Evolutionary conservation across 2,113 vertebrate species (phyloP), one percentile per base, ranked within the genome.

Genomic region (Polyodon spathula): DNA sequence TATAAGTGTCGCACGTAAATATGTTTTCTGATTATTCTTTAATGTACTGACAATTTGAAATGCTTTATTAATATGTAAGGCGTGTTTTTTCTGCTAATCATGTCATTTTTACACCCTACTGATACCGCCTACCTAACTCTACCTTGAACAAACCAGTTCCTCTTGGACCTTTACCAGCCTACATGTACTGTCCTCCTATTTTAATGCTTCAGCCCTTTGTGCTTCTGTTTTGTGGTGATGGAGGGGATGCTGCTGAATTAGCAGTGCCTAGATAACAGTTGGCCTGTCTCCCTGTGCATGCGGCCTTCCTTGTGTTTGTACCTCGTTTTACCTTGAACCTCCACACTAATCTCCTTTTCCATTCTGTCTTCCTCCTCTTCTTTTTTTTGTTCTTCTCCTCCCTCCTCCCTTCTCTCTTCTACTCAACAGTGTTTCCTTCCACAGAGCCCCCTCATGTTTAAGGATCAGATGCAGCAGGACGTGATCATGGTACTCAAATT

Each of bases 401-500:
- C 58, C 37, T 50, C 56, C 51, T 57, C 71, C 68, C 51, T 80
- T 71, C 67, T 76, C 70, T 72, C 61, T 81, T 89, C 84, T 89
- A 82, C 85, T 92, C 87, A 91, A 89, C 83, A 96, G 93, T 96
- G 92, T 93, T 96, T 98, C 92, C 93, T 95, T 88, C 92, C 91
- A 77, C 94, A 99, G 95, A 99, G 94, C 71, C 92, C 95, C 0
- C 94, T 98, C 80, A 96, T 98, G 94, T 97, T 98, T 85, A 97
- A 97, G 86, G 96, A 99, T 82, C 96, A 97, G 87, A 93, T 97
- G 94, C 96, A 98, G 78, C 95, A 97, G 83, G 96, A 98, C 70
- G 96, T 99, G 71, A 95, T 99, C 75, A 99, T 98, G 95, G 96
- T 99, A 79, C 82, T 98, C 65, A 99, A 99, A 90, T 99, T 99